Conservation (phyloP, 1,140 invertebrate species). For the Drosophila albomicans region DNA sequence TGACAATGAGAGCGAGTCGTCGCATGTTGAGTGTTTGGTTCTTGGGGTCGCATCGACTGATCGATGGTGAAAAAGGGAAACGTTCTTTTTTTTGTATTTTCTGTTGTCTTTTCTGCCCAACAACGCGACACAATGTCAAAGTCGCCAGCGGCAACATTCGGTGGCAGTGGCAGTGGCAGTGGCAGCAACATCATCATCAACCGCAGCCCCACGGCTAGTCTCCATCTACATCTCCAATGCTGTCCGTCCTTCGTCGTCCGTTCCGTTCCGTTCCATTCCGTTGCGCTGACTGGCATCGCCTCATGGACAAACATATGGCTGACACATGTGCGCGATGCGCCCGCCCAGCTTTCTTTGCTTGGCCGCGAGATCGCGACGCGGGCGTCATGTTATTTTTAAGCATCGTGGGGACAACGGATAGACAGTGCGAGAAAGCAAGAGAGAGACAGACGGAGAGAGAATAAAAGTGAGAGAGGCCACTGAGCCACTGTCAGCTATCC, state of each 20-base stretch:
- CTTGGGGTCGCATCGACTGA: conserved; percentile 35
- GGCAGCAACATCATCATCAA: background rate
- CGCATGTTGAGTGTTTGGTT: conserved; percentile 3
- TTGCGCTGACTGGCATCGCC: conserved; percentile 63
- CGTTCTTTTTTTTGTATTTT: background rate
- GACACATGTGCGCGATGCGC: conserved; percentile 60
- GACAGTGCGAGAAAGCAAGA: background rate
- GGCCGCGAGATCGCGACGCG: conserved; percentile 24
- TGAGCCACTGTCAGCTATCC: conserved; percentile 9
- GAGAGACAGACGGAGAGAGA: background rate
- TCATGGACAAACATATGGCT: conserved; percentile 78
- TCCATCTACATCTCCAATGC: background rate
- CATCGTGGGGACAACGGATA: conserved; percentile 46
- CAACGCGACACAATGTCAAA: conserved; percentile 42
- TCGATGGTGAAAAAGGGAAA: conserved; percentile 37
- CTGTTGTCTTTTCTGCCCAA: background rate
- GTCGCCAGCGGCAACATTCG: conserved; percentile 38
- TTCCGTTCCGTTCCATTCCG: conserved; percentile 58
- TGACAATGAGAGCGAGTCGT: conserved; percentile 39
- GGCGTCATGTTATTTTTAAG: conserved; percentile 49
- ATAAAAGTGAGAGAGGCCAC: background rate
- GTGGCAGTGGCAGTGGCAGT: conserved; percentile 14
- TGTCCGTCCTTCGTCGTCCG: conserved; percentile 34
- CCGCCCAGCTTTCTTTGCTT: conserved; percentile 37
- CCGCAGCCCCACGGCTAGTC: conserved; percentile 36